Evolutionary conservation across 2,797 vertebrate species (phyloP).

Genomic region (Rhodeus uyekii): DNA sequence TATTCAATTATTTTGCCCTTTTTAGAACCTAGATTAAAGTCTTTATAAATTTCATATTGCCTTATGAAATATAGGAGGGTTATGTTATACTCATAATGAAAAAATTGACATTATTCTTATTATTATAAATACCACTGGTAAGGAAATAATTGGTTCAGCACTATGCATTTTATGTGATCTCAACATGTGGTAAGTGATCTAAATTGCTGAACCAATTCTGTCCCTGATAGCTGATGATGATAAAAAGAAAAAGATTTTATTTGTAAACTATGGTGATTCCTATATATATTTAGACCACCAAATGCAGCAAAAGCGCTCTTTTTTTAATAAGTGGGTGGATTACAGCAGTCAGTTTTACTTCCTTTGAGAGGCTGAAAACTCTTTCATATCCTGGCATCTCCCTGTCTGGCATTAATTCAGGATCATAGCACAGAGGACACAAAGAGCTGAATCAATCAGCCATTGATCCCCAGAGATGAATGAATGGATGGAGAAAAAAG

Average conservation of each 20-base stretch:
- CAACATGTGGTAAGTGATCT: background rate
- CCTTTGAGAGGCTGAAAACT: conserved; percentile 3
- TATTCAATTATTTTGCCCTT: background rate
- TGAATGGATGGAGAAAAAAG: conserved; percentile 28
- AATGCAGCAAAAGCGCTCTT: conserved; percentile 6
- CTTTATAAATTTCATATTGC: background rate
- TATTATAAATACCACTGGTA: conserved; percentile 27
- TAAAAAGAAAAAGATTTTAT: background rate
- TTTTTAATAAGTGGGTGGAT: conserved; percentile 20
- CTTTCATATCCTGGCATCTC: conserved; percentile 24
- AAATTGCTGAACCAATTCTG: background rate
- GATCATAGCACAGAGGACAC: conserved; percentile 48
- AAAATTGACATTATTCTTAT: conserved; percentile 24
- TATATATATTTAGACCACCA: background rate
- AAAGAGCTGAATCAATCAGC: conserved; percentile 62
- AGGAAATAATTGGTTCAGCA: conserved; percentile 2
- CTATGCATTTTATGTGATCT: conserved; percentile 1
- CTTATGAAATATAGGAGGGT: conserved; percentile 10
- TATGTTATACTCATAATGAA: background rate
- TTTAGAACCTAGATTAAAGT: background rate
- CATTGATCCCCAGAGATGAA: conserved; percentile 52
- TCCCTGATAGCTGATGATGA: background rate
- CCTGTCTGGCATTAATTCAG: conserved; percentile 38
- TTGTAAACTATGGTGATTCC: background rate
- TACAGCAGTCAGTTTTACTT: conserved; percentile 22